phyloP scores from a whole-genome alignment of 2,113 vertebrate genomes.

The Leiothrix lutea region DNA sequence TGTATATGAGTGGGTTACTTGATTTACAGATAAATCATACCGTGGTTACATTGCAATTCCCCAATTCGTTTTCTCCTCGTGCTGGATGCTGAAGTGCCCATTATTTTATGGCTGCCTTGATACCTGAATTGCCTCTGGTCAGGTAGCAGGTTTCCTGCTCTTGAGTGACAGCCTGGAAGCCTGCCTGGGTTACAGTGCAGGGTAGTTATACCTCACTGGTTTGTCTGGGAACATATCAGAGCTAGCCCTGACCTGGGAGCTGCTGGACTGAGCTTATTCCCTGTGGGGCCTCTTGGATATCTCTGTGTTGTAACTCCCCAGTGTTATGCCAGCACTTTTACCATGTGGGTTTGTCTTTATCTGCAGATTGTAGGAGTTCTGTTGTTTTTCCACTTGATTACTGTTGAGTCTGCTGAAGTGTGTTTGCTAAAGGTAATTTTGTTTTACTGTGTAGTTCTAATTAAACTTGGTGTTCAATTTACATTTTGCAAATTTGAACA shows the following conservation, averaged over 20 bases:
- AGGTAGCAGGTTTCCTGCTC: not conserved
- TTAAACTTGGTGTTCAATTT: not conserved
- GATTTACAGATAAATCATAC: not conserved
- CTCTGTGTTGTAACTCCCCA: not conserved
- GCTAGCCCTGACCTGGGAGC: not conserved
- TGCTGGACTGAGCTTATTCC: not conserved
- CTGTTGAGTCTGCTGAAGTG: not conserved
- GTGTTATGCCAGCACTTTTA: not conserved
- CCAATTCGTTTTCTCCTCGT: not conserved
- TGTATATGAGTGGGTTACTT: not conserved
- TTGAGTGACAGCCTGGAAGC: not conserved
- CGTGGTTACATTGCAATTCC: not conserved
- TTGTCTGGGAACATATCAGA: not conserved
- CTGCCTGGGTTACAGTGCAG: not conserved
- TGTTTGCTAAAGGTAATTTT: not conserved
- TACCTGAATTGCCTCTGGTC: not conserved
- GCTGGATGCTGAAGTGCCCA: not conserved
- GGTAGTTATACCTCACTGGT: not conserved
- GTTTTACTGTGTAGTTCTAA: not conserved
- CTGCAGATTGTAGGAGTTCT: not conserved
- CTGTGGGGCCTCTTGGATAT: not conserved
- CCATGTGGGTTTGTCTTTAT: not conserved
- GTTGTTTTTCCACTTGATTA: not conserved
- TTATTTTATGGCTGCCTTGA: not conserved
- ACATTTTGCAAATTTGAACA: not conserved